These are phyloP conservation scores for Siderastrea siderea DNA, from an alignment of 92 coral and sea anemone genomes.

Conservation along the genomic window DNA sequence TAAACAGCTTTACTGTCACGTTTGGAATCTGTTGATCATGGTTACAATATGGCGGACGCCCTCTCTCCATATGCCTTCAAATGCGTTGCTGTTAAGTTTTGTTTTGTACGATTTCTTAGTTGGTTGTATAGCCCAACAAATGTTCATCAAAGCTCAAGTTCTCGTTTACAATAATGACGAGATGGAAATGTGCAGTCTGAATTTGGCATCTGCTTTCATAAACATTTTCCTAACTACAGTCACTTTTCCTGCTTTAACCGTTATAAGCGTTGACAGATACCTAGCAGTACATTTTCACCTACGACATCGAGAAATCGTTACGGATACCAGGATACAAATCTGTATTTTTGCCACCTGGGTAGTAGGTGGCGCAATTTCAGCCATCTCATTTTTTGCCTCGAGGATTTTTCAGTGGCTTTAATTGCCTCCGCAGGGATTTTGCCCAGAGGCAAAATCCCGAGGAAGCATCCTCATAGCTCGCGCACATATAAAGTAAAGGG, in stretches of 20 bases:
- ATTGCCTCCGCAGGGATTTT: too few species aligned
- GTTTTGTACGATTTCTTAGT: constrained; percentile 23
- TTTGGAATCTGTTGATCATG: constrained; percentile 14
- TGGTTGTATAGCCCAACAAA: constrained; percentile 18
- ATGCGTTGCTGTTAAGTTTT: constrained; percentile 20
- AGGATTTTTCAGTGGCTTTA: neutral
- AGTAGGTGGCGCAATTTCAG: neutral
- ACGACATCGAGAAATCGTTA: constrained; percentile 28
- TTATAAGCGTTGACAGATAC: constrained; percentile 31
- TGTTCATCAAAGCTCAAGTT: neutral
- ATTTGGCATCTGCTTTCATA: neutral
- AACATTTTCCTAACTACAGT: neutral
- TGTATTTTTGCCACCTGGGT: neutral
- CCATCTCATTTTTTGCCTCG: neutral
- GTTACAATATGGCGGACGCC: constrained; percentile 35
- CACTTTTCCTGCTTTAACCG: neutral
- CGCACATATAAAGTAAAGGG: too few species aligned
- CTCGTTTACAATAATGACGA: neutral
- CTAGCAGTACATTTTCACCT: constrained; percentile 27
- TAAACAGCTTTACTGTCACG: constrained; percentile 9
- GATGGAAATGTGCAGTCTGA: neutral
- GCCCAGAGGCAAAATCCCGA: too few species aligned
- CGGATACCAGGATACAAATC: neutral
- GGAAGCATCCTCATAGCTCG: too few species aligned
- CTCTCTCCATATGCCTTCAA: constrained; percentile 5